phyloP scores from a whole-genome alignment of 2,797 vertebrate species.

The Numenius phaeopus region DNA sequence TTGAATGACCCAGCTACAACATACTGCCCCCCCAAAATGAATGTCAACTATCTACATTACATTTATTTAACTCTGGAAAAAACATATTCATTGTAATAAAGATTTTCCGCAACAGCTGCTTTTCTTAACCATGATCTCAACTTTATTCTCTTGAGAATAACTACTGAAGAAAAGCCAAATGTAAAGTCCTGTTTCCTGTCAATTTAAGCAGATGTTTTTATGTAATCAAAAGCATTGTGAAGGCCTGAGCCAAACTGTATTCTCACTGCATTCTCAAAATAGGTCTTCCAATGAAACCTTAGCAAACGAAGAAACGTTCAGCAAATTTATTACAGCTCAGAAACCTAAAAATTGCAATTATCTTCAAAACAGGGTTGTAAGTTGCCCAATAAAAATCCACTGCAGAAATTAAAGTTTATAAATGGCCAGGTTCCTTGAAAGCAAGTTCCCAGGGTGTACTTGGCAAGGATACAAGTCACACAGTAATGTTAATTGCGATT shows the following conservation, averaged over 20 bases:
- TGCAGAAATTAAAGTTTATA: background rate
- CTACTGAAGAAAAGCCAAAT: slow-evolving; percentile 74
- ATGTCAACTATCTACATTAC: slow-evolving; percentile 37
- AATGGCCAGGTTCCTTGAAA: background rate
- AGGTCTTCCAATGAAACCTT: background rate
- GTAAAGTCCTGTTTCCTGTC: slow-evolving; percentile 74
- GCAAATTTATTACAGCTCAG: background rate
- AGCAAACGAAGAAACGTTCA: background rate
- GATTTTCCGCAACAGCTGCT: slow-evolving; percentile 78
- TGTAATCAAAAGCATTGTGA: slow-evolving; percentile 67
- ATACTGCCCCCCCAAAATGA: background rate
- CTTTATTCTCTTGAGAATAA: slow-evolving; percentile 69
- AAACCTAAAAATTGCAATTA: background rate
- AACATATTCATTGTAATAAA: slow-evolving; percentile 46
- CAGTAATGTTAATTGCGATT: background rate
- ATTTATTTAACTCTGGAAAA: slow-evolving; percentile 66
- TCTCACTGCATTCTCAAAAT: slow-evolving; percentile 18
- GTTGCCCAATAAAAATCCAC: background rate
- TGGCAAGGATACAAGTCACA: background rate
- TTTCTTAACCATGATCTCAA: slow-evolving; percentile 77
- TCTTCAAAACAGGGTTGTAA: background rate
- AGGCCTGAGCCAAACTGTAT: slow-evolving; percentile 31
- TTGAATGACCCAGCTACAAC: background rate
- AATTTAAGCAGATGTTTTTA: slow-evolving; percentile 76
- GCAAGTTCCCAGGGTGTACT: background rate